phyloP scores from a whole-genome alignment of 2,888 invertebrate species.

The Bombylius major region DNA sequence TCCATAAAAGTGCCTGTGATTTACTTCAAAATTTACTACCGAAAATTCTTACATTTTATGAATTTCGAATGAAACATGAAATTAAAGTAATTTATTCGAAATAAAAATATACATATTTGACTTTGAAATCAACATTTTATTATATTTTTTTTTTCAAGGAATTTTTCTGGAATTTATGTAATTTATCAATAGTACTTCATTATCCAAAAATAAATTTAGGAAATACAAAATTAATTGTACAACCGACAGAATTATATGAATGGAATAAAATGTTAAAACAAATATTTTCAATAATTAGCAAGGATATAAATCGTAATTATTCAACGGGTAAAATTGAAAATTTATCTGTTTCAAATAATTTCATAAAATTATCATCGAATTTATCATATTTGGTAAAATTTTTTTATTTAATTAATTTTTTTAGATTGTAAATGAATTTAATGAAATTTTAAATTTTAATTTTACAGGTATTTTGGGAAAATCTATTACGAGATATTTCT shows the following conservation, averaged over 20 bases:
- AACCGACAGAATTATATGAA: not conserved
- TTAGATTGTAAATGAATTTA: not conserved
- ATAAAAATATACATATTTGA: too few relatives aligned
- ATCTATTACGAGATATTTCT: not conserved
- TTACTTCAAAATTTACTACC: slow-evolving; percentile 1
- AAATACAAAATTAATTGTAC: not conserved
- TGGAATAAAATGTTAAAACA: not conserved
- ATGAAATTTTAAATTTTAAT: not conserved
- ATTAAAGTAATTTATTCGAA: not conserved
- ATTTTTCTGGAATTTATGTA: not conserved
- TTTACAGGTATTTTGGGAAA: not conserved
- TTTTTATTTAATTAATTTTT: not conserved
- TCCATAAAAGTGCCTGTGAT: not conserved
- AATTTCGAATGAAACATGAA: slow-evolving; percentile 23
- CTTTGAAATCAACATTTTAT: not conserved
- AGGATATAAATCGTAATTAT: not conserved
- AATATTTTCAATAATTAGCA: not conserved
- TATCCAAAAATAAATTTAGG: not conserved
- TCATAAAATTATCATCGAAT: not conserved
- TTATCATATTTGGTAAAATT: not conserved
- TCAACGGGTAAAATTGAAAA: not conserved
- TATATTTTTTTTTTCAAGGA: not conserved
- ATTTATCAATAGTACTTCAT: not conserved
- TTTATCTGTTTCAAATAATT: not conserved
- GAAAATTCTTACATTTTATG: slow-evolving; percentile 17